These are phyloP conservation scores for Melospiza georgiana DNA, from an alignment of 2,113 vertebrate genomes.

Conservation along the genomic window DNA sequence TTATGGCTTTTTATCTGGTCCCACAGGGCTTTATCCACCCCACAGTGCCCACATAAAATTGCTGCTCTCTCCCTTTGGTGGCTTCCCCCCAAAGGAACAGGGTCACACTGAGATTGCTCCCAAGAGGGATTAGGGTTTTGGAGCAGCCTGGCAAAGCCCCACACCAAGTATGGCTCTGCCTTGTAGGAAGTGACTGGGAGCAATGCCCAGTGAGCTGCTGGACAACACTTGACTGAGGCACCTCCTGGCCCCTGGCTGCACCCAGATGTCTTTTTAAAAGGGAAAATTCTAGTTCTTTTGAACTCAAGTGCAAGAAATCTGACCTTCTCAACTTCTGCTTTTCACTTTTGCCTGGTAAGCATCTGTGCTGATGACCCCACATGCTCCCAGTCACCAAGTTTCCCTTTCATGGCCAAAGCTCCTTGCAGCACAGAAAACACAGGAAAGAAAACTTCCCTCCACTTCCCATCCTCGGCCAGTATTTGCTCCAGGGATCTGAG, in stretches of 20 bases:
- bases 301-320: not conserved
- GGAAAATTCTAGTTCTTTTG: not conserved
- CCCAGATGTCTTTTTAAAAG: fast-evolving
- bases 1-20: not conserved
- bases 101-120: not conserved
- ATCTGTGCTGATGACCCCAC: fast-evolving
- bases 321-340: not conserved
- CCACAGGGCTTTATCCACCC: not conserved
- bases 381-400: not conserved
- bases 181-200: not conserved
- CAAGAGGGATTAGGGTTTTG: not conserved
- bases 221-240: not conserved
- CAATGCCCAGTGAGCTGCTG: not conserved
- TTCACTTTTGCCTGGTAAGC: not conserved
- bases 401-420: not conserved
- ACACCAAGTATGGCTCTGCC: not conserved
- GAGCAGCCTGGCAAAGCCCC: not conserved
- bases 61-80: not conserved
- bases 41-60: not conserved
- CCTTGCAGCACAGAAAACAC: not conserved
- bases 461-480: not conserved
- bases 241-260: not conserved
- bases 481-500: not conserved
- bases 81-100: not conserved
- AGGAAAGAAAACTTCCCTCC: not conserved